Evolutionary conservation across 2,888 invertebrate species (phyloP), one percentile per base, ranked within the genome.

Genomic region (Carabus problematicus): DNA sequence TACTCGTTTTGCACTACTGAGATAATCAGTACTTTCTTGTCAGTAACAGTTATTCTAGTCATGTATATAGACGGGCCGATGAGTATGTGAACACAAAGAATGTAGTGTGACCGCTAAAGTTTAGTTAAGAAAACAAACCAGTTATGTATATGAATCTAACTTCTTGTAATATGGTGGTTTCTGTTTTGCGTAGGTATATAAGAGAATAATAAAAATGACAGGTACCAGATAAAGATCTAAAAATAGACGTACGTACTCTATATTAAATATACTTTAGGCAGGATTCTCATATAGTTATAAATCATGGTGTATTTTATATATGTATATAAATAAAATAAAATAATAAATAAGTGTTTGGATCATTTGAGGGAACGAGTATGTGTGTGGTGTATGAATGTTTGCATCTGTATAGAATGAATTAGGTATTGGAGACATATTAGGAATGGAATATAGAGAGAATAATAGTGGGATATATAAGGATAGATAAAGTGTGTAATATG

Each of bases 31-130:
- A 60, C 60, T 67, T 67, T 67, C 67, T 60, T 54, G 9, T 67
- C 60, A 67, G 66, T 66, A 66, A 67, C 67, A 67, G 42, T 67
- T 52, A 67, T 67, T 67, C 67, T 67, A 67, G 67, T 67, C 67
- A 67, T 67, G 67, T 66, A 58, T 56, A 58, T 66, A 41, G 66
- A 66, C 47, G 56, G 56, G 45, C 45, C 43, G 47, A 56, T 47
- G 56, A 45, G 11, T 58, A 56, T 39, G 8, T 18, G 45, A 64
- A 52, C 55, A 45, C 3, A 64, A 64, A 64, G 52, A 40, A 49
- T 19, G 11, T 42, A 49, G 66, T 66, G 66, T 66, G 66, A 66
- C 66, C 58, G 66, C 58, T 58, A 11, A 52, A 47, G 16, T 9
- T 11, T 7, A 47, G 47, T 14, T 14, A 14, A 47, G 16, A 47